A percentile compares a stretch with the other conserved stretches of the same genome.
Evolutionary conservation across 2,888 invertebrate species (phyloP).

Genomic region (Pecten maximus): DNA sequence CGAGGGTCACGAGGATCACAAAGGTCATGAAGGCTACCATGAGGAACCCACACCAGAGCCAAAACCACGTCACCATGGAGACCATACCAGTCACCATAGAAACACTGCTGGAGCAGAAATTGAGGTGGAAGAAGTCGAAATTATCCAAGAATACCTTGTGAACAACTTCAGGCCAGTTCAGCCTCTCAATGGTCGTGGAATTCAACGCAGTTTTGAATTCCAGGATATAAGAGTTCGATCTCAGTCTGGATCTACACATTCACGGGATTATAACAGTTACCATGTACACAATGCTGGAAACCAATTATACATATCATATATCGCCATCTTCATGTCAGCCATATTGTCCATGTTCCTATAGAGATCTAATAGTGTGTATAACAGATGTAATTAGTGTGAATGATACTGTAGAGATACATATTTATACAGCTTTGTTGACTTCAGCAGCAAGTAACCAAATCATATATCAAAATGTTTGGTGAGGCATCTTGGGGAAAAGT

Average conservation of each 20-base stretch:
- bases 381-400: no score
- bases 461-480: no score
- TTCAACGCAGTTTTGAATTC: conserved; percentile 72
- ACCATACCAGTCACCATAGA: background rate
- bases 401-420: no score
- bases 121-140: conserved; percentile 52
- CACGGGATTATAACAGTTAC: background rate
- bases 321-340: background rate
- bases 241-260: background rate
- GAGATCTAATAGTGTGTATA: no score
- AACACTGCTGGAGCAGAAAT: conserved; percentile 35
- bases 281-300: background rate
- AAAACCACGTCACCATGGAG: background rate
- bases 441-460: no score
- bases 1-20: conserved; percentile 33
- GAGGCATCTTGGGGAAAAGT: no score
- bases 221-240: background rate
- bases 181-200: conserved; percentile 72
- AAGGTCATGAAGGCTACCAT: background rate
- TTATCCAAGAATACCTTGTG: conserved; percentile 65
- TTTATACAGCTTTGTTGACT: no score
- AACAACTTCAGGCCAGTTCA: conserved; percentile 79
- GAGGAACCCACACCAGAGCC: background rate
- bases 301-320: background rate
- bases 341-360: background rate